Evolutionary conservation across 2,797 vertebrate genomes (phyloP).

Genomic region (Naso thynnoides): DNA sequence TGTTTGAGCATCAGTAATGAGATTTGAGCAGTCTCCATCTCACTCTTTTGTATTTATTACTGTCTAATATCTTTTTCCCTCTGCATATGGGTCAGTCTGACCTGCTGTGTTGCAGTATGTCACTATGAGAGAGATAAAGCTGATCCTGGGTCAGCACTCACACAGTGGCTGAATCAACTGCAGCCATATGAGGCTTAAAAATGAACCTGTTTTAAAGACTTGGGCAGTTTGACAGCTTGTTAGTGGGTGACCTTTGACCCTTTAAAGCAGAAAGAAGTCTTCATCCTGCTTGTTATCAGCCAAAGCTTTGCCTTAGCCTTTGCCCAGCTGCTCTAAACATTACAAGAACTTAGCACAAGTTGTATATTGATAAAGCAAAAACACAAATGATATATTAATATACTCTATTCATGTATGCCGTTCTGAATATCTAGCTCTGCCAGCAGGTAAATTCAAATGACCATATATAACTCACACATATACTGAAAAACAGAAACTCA

Average conservation of each 20-base stretch:
- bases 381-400: background rate
- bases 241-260: conserved; percentile 48
- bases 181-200: conserved; percentile 3
- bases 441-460: background rate
- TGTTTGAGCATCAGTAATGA: background rate
- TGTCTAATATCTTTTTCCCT: too few relatives aligned
- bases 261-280: conserved; percentile 28
- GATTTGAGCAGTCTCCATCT: background rate
- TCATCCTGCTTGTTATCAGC: conserved; percentile 35
- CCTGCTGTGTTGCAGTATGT: background rate
- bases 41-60: too few relatives aligned
- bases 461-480: too few relatives aligned
- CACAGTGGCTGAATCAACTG: background rate
- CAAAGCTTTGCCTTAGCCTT: conserved; percentile 32
- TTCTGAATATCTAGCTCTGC: background rate
- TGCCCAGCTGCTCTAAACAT: conserved; percentile 4
- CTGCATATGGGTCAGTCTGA: background rate
- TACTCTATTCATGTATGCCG: background rate
- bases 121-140: background rate
- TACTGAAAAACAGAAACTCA: background rate
- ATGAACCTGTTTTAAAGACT: conserved; percentile 21
- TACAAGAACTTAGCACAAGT: background rate
- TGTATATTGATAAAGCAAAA: background rate
- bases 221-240: conserved; percentile 42
- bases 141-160: conserved; percentile 32